Evolutionary conservation across 2,797 vertebrate genomes (phyloP), one percentile per base, ranked within the genome.

Genomic region (Zenarchopterus dispar): DNA sequence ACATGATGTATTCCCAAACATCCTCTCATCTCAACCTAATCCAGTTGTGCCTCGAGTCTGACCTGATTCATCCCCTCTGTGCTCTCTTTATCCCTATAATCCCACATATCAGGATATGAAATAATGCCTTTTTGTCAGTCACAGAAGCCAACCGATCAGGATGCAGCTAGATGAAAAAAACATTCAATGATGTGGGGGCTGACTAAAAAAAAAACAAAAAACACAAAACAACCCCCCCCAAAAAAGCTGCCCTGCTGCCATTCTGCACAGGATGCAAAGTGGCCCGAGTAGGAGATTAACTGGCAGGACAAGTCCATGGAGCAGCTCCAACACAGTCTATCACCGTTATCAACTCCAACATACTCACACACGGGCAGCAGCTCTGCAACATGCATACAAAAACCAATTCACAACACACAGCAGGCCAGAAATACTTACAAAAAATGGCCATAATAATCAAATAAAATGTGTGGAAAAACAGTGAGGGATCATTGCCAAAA

Each of bases 61-160:
- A 80, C 77, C 80, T 69, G 70, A 77, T 79, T 84, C 77, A 78
- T 74, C 78, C 78, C 54, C 31, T 61, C 73, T 61, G 66, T 43
- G 61, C 62, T 70, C 78, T 51, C 70, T 64, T 62, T 60, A 81
- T 84, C 81, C 64, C 62, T 57, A 62, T 89, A 88, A 90, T 87
- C 84, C 81, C 36, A 48, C 55, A 77, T 74, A 82, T 62, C 61
- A 47, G 78, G 75, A 55, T 75, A 84, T 67, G 80, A 84, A 85
- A 88, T 83, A 77, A 88, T 71, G 76, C 82, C 75, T 68, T 57
- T 70, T 69, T 65, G 73, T 61, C 71, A 59, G 70, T 62, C 67
- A 26, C 62, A 56, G 69, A 67, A 41, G 72, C 73, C 78, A 65
- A 62, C 58, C 0, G 73, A 85, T 85, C 78, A 73, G 75, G 69